Percentiles rank a stretch among this genome's conserved stretches.
Evolutionary conservation across 2,113 vertebrate species (phyloP).

Genomic region (Rhineura floridana): DNA sequence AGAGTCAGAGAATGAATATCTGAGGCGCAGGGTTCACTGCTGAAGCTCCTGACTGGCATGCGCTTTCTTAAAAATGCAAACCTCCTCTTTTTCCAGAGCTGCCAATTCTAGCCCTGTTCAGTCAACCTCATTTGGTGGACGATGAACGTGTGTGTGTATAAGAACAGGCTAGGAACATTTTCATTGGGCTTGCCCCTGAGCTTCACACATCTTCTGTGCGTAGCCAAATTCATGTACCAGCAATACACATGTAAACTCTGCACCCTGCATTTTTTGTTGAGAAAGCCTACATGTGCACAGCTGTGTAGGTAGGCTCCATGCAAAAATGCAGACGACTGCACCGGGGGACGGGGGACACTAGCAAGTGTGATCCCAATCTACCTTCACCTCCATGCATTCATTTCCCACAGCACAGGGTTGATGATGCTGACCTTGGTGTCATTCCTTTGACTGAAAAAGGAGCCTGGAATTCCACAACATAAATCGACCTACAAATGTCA

Average conservation of each 20-base stretch:
- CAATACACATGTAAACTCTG: not conserved
- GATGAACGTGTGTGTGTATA: not conserved
- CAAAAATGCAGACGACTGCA: not conserved
- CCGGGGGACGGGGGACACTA: not conserved
- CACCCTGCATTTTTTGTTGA: not conserved
- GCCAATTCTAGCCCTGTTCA: not conserved
- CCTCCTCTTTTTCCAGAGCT: too few relatives aligned
- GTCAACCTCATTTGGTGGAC: not conserved
- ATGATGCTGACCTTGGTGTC: not conserved
- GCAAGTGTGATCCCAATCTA: rapidly evolving
- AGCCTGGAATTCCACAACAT: not conserved
- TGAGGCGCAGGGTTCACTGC: not conserved
- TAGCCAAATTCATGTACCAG: not conserved
- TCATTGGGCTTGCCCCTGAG: not conserved
- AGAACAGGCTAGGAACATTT: not conserved
- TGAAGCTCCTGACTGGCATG: too few relatives aligned
- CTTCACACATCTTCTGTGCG: not conserved
- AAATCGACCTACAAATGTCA: not conserved
- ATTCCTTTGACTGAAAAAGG: not conserved
- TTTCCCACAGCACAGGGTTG: not conserved
- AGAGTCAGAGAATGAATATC: not conserved
- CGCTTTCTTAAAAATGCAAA: not conserved
- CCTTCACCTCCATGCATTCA: not conserved
- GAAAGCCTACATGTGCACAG: too few relatives aligned
- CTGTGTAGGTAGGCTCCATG: not conserved